Evolutionary conservation across 1,140 invertebrate species (phyloP).

Genomic region (Rhynchophorus ferrugineus): DNA sequence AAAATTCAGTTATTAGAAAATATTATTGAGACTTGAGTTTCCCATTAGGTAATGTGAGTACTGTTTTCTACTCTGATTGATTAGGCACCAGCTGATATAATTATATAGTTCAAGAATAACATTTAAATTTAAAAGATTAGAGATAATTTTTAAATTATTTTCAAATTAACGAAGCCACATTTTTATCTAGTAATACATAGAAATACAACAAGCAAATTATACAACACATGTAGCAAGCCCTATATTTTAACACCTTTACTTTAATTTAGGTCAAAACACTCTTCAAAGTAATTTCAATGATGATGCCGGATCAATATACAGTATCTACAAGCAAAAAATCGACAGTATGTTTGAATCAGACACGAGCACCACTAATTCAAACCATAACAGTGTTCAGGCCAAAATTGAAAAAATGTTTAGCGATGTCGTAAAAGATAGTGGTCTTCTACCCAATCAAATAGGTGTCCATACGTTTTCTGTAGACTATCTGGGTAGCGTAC

Average conservation of each 20-base stretch:
- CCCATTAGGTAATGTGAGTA: too few relatives aligned
- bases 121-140: too few relatives aligned
- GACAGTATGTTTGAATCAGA: constrained; percentile 75
- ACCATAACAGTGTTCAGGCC: constrained; percentile 71
- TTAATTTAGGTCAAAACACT: not conserved
- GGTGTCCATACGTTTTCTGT: constrained; percentile 58
- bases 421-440: constrained; percentile 62
- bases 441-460: constrained; percentile 40
- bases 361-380: constrained; percentile 37
- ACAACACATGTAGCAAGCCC: too few relatives aligned
- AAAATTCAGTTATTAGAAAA: too few relatives aligned
- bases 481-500: constrained; percentile 73
- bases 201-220: too few relatives aligned
- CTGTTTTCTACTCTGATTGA: too few relatives aligned
- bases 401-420: constrained; percentile 80
- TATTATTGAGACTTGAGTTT: too few relatives aligned
- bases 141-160: too few relatives aligned
- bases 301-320: constrained; percentile 49
- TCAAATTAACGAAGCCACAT: too few relatives aligned
- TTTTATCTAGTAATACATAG: not conserved
- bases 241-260: too few relatives aligned
- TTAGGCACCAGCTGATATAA: too few relatives aligned
- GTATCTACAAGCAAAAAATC: constrained; percentile 70
- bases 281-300: constrained; percentile 32
- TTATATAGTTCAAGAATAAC: too few relatives aligned